Evolutionary conservation across 2,888 invertebrate species (phyloP).

Genomic region (Yponomeuta evonymella): DNA sequence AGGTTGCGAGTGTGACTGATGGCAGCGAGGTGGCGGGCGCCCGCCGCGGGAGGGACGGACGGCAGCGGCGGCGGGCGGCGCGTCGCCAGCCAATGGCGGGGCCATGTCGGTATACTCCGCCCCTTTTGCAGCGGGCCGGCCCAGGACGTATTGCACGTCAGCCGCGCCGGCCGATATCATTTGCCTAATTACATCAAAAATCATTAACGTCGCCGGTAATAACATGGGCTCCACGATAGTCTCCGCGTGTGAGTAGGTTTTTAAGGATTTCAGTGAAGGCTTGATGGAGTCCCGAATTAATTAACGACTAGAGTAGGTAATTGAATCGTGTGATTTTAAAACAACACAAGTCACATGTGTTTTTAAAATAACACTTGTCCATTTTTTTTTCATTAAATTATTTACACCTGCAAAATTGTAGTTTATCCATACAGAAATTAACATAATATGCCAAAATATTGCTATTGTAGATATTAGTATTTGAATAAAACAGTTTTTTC

Average conservation of each 20-base stretch:
- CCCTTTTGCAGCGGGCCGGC: slow-evolving; percentile 19
- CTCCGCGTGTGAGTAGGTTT: background rate
- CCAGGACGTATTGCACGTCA: background rate
- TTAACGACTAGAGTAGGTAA: too few relatives aligned
- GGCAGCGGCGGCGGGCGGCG: slow-evolving; percentile 21
- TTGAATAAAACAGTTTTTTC: too few relatives aligned
- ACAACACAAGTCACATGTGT: too few relatives aligned
- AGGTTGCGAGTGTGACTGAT: slow-evolving; percentile 56
- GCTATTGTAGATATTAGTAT: too few relatives aligned
- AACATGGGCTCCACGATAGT: slow-evolving; percentile 33
- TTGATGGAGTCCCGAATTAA: too few relatives aligned
- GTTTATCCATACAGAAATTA: too few relatives aligned
- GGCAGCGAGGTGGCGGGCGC: slow-evolving; percentile 29
- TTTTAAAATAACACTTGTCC: too few relatives aligned
- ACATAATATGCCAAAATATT: too few relatives aligned
- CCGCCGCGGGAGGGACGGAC: slow-evolving; percentile 35
- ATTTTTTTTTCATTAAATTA: too few relatives aligned
- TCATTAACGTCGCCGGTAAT: slow-evolving; percentile 49
- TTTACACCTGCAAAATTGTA: too few relatives aligned
- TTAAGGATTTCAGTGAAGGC: background rate
- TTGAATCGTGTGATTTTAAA: too few relatives aligned
- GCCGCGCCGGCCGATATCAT: slow-evolving; percentile 33
- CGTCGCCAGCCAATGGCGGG: slow-evolving; percentile 21
- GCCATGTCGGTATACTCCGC: slow-evolving; percentile 22
- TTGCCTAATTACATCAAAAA: slow-evolving; percentile 69